Evolutionary conservation across 2,797 vertebrate genomes (phyloP), one percentile per base, ranked within the genome.

Genomic region (Falco peregrinus): DNA sequence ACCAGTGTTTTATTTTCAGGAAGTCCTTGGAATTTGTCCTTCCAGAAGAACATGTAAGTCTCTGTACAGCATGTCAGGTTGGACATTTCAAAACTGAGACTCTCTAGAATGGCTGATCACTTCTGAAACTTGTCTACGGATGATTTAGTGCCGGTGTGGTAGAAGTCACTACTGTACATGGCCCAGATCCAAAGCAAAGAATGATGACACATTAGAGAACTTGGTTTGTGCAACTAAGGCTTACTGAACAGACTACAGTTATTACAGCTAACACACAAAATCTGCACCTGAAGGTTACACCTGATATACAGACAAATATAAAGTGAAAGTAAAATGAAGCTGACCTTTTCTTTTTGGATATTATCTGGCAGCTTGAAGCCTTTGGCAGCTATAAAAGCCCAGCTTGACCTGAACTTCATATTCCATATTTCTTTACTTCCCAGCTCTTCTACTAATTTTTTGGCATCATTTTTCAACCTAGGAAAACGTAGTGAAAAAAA

Each of bases 311-410:
- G 14, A 84, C 59, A 90, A 78, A 81, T 60, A 94, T 0, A 54
- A 70, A 84, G 7, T 20, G 77, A 90, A 92, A 90, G 84, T 45
- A 59, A 94, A 94, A 84, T 41, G 6, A 92, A 83, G n/a, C 93
- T 74, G 88, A 98, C 98, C 98, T 98, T 98, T 96, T 98, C 98
- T 90, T 86, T 98, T 85, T 97, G 61, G 9, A 98, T 91, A 15
- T 93, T 16, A 21, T 96, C 69, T n/a, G 98, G 98, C 19, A 98
- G 83, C 13, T 93, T 59, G 77, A 98, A 95, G 79, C 97, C 98
- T 96, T 98, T 98, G 28, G 97, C 93, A 50, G 92, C 88, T 41
- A 98, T 69, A 84, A 98, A 98, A 25, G 96, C 98, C 98, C 98
- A 98, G 78, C 95, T 98, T 31, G 98, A 98, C 75, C 98, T 93